phyloP scores from a whole-genome alignment of 1,140 invertebrate genomes.

The Tetramorium alpestre region DNA sequence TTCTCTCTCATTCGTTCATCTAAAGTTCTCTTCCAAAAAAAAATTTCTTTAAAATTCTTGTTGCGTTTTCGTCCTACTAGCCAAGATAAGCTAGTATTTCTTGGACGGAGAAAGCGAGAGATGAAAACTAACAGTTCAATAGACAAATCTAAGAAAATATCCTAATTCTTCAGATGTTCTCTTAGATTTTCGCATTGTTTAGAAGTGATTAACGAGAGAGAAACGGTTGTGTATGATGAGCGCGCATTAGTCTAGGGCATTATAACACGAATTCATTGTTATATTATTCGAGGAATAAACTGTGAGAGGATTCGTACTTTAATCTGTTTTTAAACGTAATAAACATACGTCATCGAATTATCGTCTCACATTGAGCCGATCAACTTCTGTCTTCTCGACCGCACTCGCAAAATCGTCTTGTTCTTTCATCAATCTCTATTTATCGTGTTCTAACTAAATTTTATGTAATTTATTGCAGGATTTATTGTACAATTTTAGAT shows the following conservation, averaged over 20 bases:
- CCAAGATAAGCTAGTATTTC: conserved; percentile 19
- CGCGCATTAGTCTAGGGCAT: conserved; percentile 43
- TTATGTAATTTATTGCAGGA: conserved; percentile 2
- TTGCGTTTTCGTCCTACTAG: conserved; percentile 43
- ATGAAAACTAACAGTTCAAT: not conserved
- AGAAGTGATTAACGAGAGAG: not conserved
- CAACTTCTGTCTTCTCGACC: conserved; percentile 13
- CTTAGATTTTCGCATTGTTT: conserved; percentile 8
- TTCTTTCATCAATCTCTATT: not conserved
- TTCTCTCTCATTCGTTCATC: not conserved
- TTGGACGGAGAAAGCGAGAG: conserved; percentile 15
- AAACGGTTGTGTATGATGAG: not conserved
- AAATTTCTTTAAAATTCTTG: not conserved
- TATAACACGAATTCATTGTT: conserved; percentile 44
- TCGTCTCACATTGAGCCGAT: conserved; percentile 78
- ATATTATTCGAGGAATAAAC: conserved; percentile 19
- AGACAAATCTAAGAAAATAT: not conserved
- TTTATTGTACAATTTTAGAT: conserved; percentile 4
- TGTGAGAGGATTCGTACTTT: conserved; percentile 31
- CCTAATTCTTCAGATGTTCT: not conserved
- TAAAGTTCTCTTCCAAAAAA: not conserved
- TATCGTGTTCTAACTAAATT: not conserved
- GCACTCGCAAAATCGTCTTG: conserved; percentile 27
- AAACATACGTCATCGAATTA: conserved; percentile 13
- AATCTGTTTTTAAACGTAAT: conserved; percentile 20